These are phyloP conservation scores for Eubucco bourcierii DNA, from an alignment of 2,113 vertebrate species.

Conservation along the genomic window DNA sequence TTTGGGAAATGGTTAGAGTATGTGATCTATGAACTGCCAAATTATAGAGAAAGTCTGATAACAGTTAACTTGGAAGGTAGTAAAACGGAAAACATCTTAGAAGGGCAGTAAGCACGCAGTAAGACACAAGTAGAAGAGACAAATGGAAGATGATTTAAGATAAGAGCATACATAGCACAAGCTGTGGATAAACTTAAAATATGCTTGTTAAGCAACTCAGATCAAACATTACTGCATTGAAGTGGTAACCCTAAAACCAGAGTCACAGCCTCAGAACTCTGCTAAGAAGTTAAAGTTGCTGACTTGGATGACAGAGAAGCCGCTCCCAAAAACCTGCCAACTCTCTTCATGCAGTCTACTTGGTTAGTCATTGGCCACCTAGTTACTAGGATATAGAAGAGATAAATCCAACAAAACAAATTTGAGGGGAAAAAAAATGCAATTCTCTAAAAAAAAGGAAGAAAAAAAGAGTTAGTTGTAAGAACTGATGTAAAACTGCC, in stretches of 20 bases:
- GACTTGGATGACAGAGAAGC: rapidly evolving
- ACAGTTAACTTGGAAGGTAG: neutral
- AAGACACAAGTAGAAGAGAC: neutral
- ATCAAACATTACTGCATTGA: neutral
- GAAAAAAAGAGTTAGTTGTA: no score
- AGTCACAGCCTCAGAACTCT: neutral
- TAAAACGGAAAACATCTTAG: neutral
- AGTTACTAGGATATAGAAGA: neutral
- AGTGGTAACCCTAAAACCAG: neutral
- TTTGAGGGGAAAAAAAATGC: neutral
- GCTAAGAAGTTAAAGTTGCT: neutral
- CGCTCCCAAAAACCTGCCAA: neutral
- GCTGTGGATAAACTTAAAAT: neutral
- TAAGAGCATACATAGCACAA: neutral
- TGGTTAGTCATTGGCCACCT: neutral
- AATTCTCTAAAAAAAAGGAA: neutral
- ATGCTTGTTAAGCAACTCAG: neutral
- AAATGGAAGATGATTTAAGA: neutral
- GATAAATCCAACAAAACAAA: neutral
- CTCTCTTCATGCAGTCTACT: neutral
- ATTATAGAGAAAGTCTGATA: neutral
- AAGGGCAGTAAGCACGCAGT: neutral
- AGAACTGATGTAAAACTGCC: neutral
- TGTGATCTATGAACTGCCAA: neutral
- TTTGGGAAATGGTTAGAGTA: neutral